A percentile compares a stretch with the other conserved stretches of the same genome.
These are phyloP conservation scores for Lycodopsis pacificus DNA, from an alignment of 2,797 vertebrate species.

Conservation along the genomic window DNA sequence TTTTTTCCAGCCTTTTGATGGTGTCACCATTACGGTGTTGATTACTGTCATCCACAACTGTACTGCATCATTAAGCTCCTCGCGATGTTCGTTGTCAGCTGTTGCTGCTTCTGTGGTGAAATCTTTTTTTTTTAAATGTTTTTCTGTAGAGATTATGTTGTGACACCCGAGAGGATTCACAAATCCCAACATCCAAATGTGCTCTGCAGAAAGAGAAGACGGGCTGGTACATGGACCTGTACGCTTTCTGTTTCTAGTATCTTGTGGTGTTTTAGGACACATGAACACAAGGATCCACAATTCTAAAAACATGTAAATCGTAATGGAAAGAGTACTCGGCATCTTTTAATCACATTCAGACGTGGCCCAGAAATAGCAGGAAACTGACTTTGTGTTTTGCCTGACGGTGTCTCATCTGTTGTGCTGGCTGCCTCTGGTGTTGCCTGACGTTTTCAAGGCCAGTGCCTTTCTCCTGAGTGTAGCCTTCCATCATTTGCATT, in stretches of 20 bases:
- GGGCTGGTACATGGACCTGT: background rate
- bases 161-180: conserved; percentile 25
- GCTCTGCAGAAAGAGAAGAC: conserved; percentile 19
- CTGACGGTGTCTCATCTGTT: conserved; percentile 39
- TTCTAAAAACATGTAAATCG: conserved; percentile 43
- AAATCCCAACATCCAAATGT: conserved; percentile 13
- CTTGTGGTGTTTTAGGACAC: background rate
- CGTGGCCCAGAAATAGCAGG: conserved; percentile 32
- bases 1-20: background rate
- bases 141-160: conserved; percentile 33
- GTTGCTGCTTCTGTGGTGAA: conserved; percentile 11
- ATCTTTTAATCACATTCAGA: conserved; percentile 43
- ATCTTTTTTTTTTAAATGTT: conserved; percentile 29
- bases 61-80: conserved; percentile 10
- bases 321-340: conserved; percentile 20
- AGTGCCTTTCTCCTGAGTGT: conserved; percentile 35
- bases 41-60: background rate
- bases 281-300: background rate
- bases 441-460: conserved; percentile 40
- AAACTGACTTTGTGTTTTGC: conserved; percentile 42
- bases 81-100: conserved; percentile 31
- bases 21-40: background rate
- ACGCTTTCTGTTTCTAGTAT: background rate
- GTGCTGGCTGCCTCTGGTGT: conserved; percentile 35
- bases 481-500: conserved; percentile 59